Base-by-base conservation (phyloP, 1,140 invertebrate species). In the Drosophila subpulchrella region DNA sequence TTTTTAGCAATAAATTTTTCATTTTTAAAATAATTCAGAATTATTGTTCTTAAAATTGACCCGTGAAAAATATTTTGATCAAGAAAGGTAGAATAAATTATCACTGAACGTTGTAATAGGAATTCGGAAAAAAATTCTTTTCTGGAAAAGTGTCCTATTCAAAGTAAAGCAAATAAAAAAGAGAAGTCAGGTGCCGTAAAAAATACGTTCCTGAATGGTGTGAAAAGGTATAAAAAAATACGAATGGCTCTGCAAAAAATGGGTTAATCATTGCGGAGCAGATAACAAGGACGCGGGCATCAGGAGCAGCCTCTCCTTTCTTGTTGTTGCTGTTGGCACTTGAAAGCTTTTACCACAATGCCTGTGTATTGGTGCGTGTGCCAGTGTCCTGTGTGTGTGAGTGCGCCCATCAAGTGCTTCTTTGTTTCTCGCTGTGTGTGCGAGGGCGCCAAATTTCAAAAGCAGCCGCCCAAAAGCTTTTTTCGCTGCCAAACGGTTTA, bases 271-370 rank as follows among this genome's bases (percentile, higher is more conserved):
- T 47, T 24, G 36, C 20, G 46, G 15, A 34, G 32, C 60, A 71
- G 68, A 81, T 81, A 67, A 85, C 85, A 71, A 79, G 76, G 75
- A 88, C 72, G 61, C 46, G 11, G 50, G 56, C 57, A 50, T 50
- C 78, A 39, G 48, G 56, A 62, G 56, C 84, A 58, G 80, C 76
- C 60, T 84, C 63, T 56, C 27, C 56, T 61, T 78, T 61, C 58
- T 81, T 67, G 54, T 66, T 67, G 75, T 75, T 75, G 82, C 44
- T 81, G 66, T 51, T 89, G 84, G 20, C 74, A 89, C 84, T 89
- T 89, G 84, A 89, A 89, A 89, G 84, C 84, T 89, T 89, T 89
- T 88, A 89, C 80, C 80, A 84, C 85, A 89, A 84, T 88, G 68
- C 50, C 42, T 56, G 57, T 75, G 74, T 76, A 61, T 76, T 17